Evolutionary conservation across 2,797 vertebrate genomes (phyloP).

Genomic region (Peromyscus melanophrys): DNA sequence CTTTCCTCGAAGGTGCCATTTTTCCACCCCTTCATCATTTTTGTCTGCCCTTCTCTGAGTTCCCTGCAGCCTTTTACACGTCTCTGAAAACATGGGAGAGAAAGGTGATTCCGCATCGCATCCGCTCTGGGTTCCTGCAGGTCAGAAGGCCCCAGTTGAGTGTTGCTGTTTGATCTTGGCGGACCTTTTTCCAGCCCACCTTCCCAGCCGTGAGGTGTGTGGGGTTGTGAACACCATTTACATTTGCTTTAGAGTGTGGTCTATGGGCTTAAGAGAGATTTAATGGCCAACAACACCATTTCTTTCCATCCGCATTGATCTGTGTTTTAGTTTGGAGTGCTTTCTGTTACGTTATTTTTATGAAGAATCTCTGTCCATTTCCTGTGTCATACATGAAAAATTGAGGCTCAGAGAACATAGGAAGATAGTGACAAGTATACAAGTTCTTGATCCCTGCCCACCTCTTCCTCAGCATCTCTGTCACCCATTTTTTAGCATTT

Average conservation of each 20-base stretch:
- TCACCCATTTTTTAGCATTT: background rate
- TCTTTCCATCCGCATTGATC: background rate
- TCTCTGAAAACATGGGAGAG: slow-evolving; percentile 30
- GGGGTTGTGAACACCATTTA: background rate
- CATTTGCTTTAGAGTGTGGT: background rate
- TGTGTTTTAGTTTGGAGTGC: background rate
- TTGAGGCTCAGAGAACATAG: background rate
- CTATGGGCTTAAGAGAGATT: background rate
- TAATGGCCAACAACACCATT: background rate
- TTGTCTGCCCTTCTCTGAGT: slow-evolving; percentile 44
- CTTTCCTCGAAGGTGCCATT: slow-evolving; percentile 28
- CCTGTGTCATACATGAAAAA: background rate
- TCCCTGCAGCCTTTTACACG: slow-evolving; percentile 7
- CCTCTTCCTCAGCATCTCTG: no score
- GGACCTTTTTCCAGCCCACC: background rate
- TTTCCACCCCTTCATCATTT: slow-evolving; percentile 44
- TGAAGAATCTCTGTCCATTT: background rate
- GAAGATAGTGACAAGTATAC: background rate
- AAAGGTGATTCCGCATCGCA: background rate
- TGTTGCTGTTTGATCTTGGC: background rate
- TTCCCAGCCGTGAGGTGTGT: background rate
- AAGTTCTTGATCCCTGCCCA: background rate
- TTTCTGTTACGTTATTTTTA: background rate
- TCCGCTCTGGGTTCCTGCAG: background rate
- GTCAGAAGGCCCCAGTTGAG: background rate